Conservation (phyloP, 2,888 invertebrate genomes). For the Parnassius smintheus region DNA sequence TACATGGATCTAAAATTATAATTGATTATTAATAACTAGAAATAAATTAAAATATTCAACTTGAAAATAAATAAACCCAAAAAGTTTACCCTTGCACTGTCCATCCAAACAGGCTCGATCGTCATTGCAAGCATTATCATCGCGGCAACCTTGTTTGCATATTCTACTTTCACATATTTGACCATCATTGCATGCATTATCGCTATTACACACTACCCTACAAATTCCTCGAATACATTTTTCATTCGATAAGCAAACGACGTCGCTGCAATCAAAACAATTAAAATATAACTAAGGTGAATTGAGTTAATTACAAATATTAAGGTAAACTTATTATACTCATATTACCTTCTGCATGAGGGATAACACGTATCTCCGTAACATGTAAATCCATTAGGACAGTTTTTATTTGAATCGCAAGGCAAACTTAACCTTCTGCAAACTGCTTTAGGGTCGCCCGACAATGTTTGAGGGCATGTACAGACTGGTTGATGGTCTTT, state of each 20-base stretch:
- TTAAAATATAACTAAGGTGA: neutral
- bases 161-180: slow-evolving; percentile 94
- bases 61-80: neutral
- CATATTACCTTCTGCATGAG: slow-evolving; percentile 85
- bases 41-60: neutral
- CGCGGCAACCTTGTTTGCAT: slow-evolving; percentile 93
- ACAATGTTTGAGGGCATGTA: slow-evolving; percentile 85
- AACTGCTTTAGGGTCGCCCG: slow-evolving; percentile 87
- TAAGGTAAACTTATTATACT: neutral
- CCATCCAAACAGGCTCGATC: slow-evolving; percentile 91
- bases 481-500: slow-evolving; percentile 88
- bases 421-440: slow-evolving; percentile 85
- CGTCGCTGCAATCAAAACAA: slow-evolving; percentile 82
- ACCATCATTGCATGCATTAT: slow-evolving; percentile 88
- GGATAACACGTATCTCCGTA: slow-evolving; percentile 89
- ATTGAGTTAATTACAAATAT: neutral
- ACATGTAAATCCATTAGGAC: slow-evolving; percentile 86
- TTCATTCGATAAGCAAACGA: slow-evolving; percentile 91
- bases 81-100: slow-evolving; percentile 85
- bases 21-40: neutral
- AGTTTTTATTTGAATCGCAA: slow-evolving; percentile 85
- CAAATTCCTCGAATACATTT: slow-evolving; percentile 92
- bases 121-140: slow-evolving; percentile 88
- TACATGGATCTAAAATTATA: slow-evolving; percentile 86
- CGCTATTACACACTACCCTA: slow-evolving; percentile 92